Evolutionary conservation across 2,113 vertebrate genomes (phyloP).

Genomic region (Physeter macrocephalus): DNA sequence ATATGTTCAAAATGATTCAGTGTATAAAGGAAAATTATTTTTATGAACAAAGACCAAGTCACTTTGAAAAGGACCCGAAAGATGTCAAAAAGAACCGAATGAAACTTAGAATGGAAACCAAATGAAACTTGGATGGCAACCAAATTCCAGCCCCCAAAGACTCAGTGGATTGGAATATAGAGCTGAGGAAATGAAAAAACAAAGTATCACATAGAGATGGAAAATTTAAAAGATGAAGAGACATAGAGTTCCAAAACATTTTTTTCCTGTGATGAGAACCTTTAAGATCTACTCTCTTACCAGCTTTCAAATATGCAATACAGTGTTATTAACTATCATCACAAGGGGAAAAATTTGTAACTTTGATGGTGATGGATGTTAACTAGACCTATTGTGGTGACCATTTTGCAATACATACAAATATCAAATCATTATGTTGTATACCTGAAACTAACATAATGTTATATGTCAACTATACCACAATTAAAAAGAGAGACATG

Average conservation of each 20-base stretch:
- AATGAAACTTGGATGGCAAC: neutral
- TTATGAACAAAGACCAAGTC: neutral
- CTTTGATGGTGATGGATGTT: neutral
- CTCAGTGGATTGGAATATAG: neutral
- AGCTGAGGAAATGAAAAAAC: neutral
- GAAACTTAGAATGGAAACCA: neutral
- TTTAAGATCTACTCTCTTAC: neutral
- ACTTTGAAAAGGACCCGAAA: neutral
- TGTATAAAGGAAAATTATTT: neutral
- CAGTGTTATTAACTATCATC: neutral
- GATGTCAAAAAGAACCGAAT: neutral
- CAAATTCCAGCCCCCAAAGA: neutral
- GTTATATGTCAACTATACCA: neutral
- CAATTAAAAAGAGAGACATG: neutral
- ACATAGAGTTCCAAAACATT: neutral
- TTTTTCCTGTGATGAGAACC: neutral
- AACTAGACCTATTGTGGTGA: neutral
- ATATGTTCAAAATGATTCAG: neutral
- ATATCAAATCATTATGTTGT: neutral
- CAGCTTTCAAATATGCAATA: neutral
- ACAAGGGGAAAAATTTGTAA: neutral
- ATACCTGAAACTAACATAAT: neutral
- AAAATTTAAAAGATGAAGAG: neutral
- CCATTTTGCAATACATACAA: neutral
- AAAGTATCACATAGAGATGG: neutral